phyloP scores from a whole-genome alignment of 2,888 invertebrate species.

The Drosophila antonietae region DNA sequence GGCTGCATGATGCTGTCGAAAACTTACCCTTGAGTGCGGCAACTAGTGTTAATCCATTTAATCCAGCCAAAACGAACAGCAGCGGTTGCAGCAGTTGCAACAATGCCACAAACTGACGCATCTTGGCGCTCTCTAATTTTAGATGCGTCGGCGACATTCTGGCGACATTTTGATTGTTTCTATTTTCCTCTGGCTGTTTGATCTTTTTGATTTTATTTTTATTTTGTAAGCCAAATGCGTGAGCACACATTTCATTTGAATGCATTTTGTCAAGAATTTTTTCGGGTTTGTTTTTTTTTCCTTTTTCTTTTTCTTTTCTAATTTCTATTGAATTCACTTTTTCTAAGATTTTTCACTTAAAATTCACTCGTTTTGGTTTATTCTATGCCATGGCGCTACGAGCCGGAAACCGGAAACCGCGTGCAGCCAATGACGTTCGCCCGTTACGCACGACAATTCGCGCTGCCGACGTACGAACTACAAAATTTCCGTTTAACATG shows the following conservation, averaged over 20 bases:
- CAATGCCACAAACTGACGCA: conserved; percentile 40
- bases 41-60: conserved; percentile 83
- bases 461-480: conserved; percentile 42
- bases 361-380: conserved; percentile 20
- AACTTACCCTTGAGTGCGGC: conserved; percentile 83
- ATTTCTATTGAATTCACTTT: neutral
- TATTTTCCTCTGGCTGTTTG: conserved; percentile 47
- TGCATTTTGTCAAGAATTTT: conserved; percentile 72
- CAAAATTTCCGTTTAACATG: conserved; percentile 36
- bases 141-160: conserved; percentile 47
- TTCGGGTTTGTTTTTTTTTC: neutral
- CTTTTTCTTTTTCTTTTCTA: neutral
- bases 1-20: conserved; percentile 7
- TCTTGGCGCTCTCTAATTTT: conserved; percentile 65
- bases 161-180: conserved; percentile 64
- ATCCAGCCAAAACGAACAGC: conserved; percentile 72
- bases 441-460: conserved; percentile 48
- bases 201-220: conserved; percentile 43
- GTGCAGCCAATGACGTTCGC: conserved; percentile 47
- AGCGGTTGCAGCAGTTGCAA: conserved; percentile 45
- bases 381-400: conserved; percentile 50
- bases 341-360: conserved; percentile 22
- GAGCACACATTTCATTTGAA: conserved; percentile 62
- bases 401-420: conserved; percentile 42
- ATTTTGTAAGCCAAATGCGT: conserved; percentile 57